Evolutionary conservation across 1,140 invertebrate genomes (phyloP).

Genomic region (Idris sp.): DNA sequence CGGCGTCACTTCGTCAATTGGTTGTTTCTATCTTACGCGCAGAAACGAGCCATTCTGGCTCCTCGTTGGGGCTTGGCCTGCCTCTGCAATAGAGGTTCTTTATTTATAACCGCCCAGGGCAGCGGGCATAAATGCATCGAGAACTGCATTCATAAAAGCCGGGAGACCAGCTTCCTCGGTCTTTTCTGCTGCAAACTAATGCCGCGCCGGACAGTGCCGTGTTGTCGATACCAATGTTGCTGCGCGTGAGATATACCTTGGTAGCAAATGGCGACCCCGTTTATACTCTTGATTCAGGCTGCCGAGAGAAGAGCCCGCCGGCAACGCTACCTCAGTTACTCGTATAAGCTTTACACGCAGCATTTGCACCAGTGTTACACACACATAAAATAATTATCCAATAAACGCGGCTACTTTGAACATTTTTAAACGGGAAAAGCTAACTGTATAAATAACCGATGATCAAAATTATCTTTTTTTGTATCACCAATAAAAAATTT

Average conservation of each 20-base stretch:
- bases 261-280: slow-evolving; percentile 72
- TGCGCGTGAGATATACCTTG: slow-evolving; percentile 50
- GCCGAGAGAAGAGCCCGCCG: slow-evolving; percentile 60
- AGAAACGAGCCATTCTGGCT: slow-evolving; percentile 15
- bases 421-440: slow-evolving; percentile 35
- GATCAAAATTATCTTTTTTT: slow-evolving; percentile 22
- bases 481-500: background rate
- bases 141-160: slow-evolving; percentile 74
- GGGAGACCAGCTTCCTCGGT: slow-evolving; percentile 44
- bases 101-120: slow-evolving; percentile 75
- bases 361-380: slow-evolving; percentile 36
- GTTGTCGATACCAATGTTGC: slow-evolving; percentile 59
- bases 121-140: slow-evolving; percentile 72
- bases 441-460: slow-evolving; percentile 29
- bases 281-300: slow-evolving; percentile 65
- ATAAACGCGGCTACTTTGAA: slow-evolving; percentile 32
- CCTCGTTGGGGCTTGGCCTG: slow-evolving; percentile 15
- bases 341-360: slow-evolving; percentile 56
- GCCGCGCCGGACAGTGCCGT: slow-evolving; percentile 44
- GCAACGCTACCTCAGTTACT: slow-evolving; percentile 73
- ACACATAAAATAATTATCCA: slow-evolving; percentile 38
- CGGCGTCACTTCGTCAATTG: slow-evolving; percentile 49
- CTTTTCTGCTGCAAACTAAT: slow-evolving; percentile 60
- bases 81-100: slow-evolving; percentile 61
- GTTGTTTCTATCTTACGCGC: slow-evolving; percentile 42